Conservation (phyloP, 2,113 vertebrate genomes). For the Calidris pugnax region DNA sequence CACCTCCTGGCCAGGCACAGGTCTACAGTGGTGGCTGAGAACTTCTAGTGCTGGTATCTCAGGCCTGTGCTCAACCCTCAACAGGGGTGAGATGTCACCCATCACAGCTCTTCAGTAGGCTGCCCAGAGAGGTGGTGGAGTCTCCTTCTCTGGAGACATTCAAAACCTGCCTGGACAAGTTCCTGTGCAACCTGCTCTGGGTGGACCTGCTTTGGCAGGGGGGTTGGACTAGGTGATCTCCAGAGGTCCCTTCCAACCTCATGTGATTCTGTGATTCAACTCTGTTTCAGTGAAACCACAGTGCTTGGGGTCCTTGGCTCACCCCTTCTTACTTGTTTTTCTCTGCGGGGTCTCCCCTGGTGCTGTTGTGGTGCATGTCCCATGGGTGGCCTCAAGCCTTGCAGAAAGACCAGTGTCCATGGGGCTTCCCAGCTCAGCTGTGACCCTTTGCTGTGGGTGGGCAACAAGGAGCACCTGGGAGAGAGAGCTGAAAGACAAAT, state of each 20-base stretch:
- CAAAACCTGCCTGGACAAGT: too few species aligned
- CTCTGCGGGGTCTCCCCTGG: neutral
- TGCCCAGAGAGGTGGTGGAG: too few species aligned
- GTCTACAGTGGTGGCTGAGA: neutral
- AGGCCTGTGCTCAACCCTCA: neutral
- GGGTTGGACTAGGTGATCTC: too few species aligned
- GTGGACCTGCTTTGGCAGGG: too few species aligned
- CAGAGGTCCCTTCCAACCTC: too few species aligned
- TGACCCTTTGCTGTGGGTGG: neutral
- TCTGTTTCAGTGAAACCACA: neutral
- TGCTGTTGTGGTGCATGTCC: neutral
- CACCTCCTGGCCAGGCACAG: accelerated
- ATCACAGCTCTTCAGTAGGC: neutral
- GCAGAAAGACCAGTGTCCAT: neutral
- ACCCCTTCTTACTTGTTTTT: neutral
- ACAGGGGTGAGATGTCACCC: neutral
- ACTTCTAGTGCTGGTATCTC: neutral
- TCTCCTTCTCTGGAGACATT: too few species aligned
- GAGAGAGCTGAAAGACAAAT: neutral
- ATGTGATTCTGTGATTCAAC: too few species aligned
- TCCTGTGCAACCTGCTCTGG: too few species aligned
- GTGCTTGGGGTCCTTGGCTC: neutral
- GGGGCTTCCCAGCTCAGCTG: neutral
- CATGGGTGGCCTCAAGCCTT: neutral
- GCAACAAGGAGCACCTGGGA: neutral